Conservation (phyloP, 2,113 vertebrate genomes). For the Irena cyanogastra region DNA sequence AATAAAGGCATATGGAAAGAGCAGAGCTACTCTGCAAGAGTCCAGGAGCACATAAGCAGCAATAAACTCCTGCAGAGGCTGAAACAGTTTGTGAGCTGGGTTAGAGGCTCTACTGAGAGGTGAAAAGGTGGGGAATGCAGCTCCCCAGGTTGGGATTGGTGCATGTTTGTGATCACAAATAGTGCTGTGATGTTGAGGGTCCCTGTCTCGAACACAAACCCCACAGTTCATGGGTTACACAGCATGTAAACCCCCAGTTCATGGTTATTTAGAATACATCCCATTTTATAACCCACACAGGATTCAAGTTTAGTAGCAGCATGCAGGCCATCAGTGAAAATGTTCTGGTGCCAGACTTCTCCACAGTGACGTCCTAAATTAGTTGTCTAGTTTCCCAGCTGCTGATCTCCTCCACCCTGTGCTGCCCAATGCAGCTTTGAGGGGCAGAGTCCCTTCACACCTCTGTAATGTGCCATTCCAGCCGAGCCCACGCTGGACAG, state of each 20-base stretch:
- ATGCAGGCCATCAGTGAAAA: not conserved
- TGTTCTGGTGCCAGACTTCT: not conserved
- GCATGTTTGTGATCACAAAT: not conserved
- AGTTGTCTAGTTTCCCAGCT: not conserved
- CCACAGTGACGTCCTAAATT: not conserved
- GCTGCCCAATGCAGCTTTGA: not conserved
- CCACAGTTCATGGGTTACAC: not conserved
- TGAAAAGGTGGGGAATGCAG: not conserved
- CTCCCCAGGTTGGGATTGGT: not conserved
- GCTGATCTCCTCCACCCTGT: fast-evolving
- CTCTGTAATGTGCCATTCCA: not conserved
- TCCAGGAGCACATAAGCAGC: slow-evolving; percentile 57
- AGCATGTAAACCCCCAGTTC: not conserved
- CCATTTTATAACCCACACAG: fast-evolving
- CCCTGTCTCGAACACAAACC: not conserved
- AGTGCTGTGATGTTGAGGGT: not conserved
- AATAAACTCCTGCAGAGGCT: slow-evolving; percentile 66
- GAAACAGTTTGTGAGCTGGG: slow-evolving; percentile 67
- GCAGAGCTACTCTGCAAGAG: slow-evolving; percentile 72
- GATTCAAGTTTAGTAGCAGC: not conserved
- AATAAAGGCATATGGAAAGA: slow-evolving; percentile 86
- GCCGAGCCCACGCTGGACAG: fast-evolving
- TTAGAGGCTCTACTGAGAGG: slow-evolving; percentile 1
- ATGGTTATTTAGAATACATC: not conserved
- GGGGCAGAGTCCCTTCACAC: not conserved